These are phyloP conservation scores for Silurus aristotelis DNA, from an alignment of 2,797 vertebrate genomes.

Conservation along the genomic window DNA sequence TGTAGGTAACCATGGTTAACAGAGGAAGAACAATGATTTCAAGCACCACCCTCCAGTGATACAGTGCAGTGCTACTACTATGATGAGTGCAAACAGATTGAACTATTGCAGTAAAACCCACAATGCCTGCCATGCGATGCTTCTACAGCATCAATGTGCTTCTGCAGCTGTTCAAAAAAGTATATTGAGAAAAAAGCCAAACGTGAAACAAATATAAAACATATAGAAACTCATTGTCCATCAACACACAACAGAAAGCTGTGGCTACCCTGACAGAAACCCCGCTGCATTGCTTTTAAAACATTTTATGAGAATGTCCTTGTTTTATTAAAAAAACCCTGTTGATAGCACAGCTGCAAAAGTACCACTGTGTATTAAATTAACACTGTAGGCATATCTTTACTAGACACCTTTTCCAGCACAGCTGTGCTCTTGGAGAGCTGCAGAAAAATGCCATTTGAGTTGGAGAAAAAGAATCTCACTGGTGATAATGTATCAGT, in stretches of 20 bases:
- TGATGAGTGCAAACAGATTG: neutral
- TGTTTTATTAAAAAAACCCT: neutral
- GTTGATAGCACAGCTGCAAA: conserved; percentile 6
- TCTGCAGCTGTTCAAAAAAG: neutral
- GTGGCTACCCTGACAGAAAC: neutral
- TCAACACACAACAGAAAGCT: neutral
- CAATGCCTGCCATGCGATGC: neutral
- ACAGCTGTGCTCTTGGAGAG: conserved; percentile 7
- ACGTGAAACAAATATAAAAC: neutral
- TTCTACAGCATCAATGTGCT: neutral
- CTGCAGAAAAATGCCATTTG: neutral
- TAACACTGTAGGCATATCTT: neutral
- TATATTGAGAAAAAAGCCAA: neutral
- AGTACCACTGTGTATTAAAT: neutral
- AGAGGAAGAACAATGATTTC: too few relatives aligned
- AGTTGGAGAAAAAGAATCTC: neutral
- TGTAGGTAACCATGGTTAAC: too few relatives aligned
- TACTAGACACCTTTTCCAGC: neutral
- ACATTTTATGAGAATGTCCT: neutral
- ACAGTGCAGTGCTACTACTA: neutral
- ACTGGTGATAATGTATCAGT: neutral
- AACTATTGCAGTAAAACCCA: neutral
- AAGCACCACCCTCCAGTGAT: too few relatives aligned
- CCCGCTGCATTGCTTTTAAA: neutral
- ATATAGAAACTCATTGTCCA: too few relatives aligned